Evolutionary conservation across 2,113 vertebrate species (phyloP), one percentile per base, ranked within the genome.

Genomic region (Oceanodroma tethys): DNA sequence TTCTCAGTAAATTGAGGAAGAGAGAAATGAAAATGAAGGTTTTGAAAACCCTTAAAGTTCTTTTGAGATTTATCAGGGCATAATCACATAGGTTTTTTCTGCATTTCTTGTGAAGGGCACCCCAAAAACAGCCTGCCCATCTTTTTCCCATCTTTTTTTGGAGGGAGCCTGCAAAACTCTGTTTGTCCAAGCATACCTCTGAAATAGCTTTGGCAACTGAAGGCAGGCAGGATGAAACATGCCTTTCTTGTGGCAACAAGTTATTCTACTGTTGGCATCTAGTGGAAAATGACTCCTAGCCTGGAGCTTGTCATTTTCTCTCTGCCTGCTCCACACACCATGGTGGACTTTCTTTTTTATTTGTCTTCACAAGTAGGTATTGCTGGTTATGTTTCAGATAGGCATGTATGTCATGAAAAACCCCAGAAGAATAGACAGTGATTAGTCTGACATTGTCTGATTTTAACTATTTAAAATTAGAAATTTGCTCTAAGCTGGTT

Each of bases 11-110:
- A 73, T 2, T 13, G 17, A 73, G 8, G 17, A 67, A 59, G 90
- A 70, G 2, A 53, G 2, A 85, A 53, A 83, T 20, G 0, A 48
- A 88, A 65, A 66, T 3, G 1, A 20, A 48, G 6, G 5, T 23
- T 59, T 90, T 71, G 21, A 56, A 94, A 79, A 21, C 8, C 6
- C 6, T 22, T 52, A 1, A 65, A 26, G 5, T 29, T 81, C 5
- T 56, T 68, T 36, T 30, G 32, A 50, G 3, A 30, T 47, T 58
- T 59, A 26, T 73, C 10, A 50, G 7, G 9, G 9, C 8, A 83
- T 29, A 83, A 34, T n/a, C 5, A n/a, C 2, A 2, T 1, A 22
- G 10, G 1, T 3, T 34, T n/a, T 36, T 19, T 13, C 22, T 29
- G 5, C 11, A 30, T 47, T 80, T 75, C 23, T 63, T 53, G 3